Base-by-base conservation (phyloP, 2,797 vertebrate species). In the Euphonia xanthogaster region DNA sequence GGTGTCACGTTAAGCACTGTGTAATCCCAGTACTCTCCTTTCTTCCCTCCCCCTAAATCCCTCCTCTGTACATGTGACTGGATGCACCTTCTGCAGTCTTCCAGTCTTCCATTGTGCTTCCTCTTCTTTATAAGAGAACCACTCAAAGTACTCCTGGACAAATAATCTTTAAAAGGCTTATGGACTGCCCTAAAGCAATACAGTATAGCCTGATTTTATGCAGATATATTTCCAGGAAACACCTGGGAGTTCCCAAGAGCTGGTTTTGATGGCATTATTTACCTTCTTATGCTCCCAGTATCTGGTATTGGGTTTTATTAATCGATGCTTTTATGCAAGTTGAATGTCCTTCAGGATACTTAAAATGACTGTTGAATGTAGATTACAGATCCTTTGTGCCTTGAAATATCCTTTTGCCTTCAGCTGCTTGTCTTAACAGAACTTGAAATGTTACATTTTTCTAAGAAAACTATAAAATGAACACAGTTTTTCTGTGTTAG, bases 391-490 rank as follows among this genome's bases (percentile, higher is more conserved):
- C 55, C 10, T 72, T 54, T 76, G 83, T 96, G 91, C 94, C 94
- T 96, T 94, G 63, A 92, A 86, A 67, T 66, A 63, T 45, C 47
- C 23, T 85, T 72, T 86, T 91, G 77, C 40, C 39, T 94, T 93
- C 75, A 80, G 40, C 37, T 75, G 65, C 23, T 42, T 91, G 5
- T 90, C 22, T 68, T 90, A 83, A 90, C 40, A 73, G 66, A 90
- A 92, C 35, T 84, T 81, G 71, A 86, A 83, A 77, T 65, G 76
- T 76, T 93, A 60, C 18, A 24, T 86, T 94, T 94, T 96, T 92
- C 61, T 95, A 92, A 86, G 65, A 68, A 90, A 93, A 84, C 39
- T 66, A 87, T 91, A 82, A 94, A 95, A 89, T 35, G 14, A 91
- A 83, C 60, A 83, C 63, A 70, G 53, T 25, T 88, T 61, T 83